These are phyloP conservation scores for Petrocephalus microphthalmus DNA, from an alignment of 2,113 vertebrate species.

Conservation along the genomic window DNA sequence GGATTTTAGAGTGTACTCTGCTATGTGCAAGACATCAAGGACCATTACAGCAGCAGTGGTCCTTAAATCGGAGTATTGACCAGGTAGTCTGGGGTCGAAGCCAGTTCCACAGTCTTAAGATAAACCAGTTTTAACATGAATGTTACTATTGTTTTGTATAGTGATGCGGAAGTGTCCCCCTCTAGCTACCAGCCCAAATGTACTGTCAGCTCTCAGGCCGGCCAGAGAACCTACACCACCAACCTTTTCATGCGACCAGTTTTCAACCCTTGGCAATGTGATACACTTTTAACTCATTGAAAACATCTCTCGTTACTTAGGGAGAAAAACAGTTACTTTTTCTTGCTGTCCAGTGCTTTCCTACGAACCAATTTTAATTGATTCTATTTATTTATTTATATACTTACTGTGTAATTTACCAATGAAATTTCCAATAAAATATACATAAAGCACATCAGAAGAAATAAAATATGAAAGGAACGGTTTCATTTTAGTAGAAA, in stretches of 20 bases:
- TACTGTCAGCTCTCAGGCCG: constrained; percentile 14
- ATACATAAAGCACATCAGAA: not conserved
- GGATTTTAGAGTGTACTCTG: not conserved
- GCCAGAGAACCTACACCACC: constrained; percentile 35
- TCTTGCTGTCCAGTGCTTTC: not conserved
- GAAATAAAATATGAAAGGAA: not conserved
- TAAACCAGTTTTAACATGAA: not conserved
- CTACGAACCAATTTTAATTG: not conserved
- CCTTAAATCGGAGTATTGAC: constrained; percentile 4
- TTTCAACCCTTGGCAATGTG: not conserved
- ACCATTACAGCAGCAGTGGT: not conserved
- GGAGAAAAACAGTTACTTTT: not conserved
- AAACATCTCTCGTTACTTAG: not conserved
- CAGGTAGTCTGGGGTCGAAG: not conserved
- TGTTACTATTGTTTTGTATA: not conserved
- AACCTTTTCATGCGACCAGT: constrained; percentile 38
- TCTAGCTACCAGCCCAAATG: not conserved
- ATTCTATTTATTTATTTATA: not conserved
- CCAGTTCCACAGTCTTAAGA: not conserved
- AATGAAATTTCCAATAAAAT: not conserved
- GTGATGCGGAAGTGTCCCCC: not conserved
- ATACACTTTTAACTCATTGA: not conserved
- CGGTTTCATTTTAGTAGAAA: not conserved
- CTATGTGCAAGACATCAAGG: constrained; percentile 4
- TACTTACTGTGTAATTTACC: not conserved